A percentile compares a stretch with the other conserved stretches of the same genome.
Evolutionary conservation across 2,113 vertebrate genomes (phyloP).

Genomic region (Cyanistes caeruleus): DNA sequence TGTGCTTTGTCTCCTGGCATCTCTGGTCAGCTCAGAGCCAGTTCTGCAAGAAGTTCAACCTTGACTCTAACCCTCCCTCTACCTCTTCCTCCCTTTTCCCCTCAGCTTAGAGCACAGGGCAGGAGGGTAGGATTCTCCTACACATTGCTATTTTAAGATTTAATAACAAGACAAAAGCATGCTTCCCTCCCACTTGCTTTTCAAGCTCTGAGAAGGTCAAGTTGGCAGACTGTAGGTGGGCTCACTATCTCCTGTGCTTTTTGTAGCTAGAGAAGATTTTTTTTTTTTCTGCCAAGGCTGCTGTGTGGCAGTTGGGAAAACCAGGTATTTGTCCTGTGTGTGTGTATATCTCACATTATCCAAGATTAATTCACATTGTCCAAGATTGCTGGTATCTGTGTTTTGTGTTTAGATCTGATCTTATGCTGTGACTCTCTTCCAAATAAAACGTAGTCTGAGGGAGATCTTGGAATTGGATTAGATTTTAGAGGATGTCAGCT

Average conservation of each 20-base stretch:
- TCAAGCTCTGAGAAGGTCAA: conserved; percentile 25
- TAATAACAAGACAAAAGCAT: conserved; percentile 17
- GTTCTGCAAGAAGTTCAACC: background rate
- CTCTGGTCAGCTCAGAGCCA: background rate
- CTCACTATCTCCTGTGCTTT: background rate
- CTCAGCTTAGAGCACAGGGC: background rate
- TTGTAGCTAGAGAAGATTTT: background rate
- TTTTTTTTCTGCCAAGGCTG: background rate
- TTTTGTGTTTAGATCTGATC: background rate
- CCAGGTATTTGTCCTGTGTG: background rate
- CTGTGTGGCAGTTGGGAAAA: background rate
- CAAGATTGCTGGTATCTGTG: background rate
- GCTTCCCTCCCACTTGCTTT: conserved; percentile 37
- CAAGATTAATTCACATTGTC: background rate
- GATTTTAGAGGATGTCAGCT: background rate
- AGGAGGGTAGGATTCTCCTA: conserved; percentile 29
- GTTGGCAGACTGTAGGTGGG: conserved; percentile 24
- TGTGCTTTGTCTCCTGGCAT: background rate
- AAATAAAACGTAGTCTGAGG: background rate
- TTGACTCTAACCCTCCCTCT: background rate
- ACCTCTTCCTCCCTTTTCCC: background rate
- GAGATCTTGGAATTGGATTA: background rate
- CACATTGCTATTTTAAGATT: conserved; percentile 39
- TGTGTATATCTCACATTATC: background rate
- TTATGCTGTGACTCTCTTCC: background rate